Evolutionary conservation across 2,113 vertebrate genomes (phyloP).

Genomic region (Marcusenius ussheri): DNA sequence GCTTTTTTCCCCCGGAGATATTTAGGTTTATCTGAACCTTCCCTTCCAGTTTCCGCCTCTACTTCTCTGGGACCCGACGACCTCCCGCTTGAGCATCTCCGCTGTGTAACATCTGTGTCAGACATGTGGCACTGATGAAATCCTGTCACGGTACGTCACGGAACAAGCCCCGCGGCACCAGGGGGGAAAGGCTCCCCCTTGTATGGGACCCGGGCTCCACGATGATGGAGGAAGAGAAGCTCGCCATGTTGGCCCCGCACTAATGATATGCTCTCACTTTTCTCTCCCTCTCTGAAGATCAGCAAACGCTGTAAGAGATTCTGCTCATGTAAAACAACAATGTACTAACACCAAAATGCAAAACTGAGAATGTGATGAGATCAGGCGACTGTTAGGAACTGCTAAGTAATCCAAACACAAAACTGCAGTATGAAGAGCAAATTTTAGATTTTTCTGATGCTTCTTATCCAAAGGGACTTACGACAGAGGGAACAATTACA

Average conservation of each 20-base stretch:
- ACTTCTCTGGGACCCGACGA: background rate
- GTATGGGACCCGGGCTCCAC: background rate
- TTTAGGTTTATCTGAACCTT: background rate
- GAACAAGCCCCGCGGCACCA: background rate
- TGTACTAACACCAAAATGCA: background rate
- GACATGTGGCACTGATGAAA: constrained; percentile 14
- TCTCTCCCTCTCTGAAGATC: background rate
- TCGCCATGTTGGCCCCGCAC: background rate
- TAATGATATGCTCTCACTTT: background rate
- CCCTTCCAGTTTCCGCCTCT: background rate
- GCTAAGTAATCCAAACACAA: background rate
- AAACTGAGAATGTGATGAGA: background rate
- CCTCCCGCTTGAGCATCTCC: background rate
- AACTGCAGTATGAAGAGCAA: background rate
- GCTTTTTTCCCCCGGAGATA: background rate
- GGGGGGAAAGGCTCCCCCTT: background rate
- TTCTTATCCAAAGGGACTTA: background rate
- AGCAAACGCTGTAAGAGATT: background rate
- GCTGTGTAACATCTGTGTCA: background rate
- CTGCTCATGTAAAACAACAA: background rate
- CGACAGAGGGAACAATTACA: background rate
- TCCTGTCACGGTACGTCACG: background rate
- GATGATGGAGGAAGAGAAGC: background rate
- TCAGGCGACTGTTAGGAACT: background rate
- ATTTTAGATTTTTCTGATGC: background rate